Percentiles rank a stretch among this genome's conserved stretches.
Evolutionary conservation across 2,888 invertebrate species (phyloP).

Genomic region (Eretmocerus hayati): DNA sequence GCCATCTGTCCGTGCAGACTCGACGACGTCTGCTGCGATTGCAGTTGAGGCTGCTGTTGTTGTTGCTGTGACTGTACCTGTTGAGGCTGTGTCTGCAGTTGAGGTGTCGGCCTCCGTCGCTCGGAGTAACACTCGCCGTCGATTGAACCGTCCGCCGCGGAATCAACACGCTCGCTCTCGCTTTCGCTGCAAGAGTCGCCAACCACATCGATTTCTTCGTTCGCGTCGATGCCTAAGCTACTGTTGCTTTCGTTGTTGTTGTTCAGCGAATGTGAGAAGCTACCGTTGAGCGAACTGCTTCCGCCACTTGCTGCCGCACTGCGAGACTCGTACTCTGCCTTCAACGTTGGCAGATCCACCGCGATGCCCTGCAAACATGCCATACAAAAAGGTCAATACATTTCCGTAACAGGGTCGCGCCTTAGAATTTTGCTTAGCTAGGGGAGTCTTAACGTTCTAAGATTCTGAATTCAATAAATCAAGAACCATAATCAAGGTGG

Average conservation of each 20-base stretch:
- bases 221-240: constrained; percentile 44
- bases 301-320: constrained; percentile 49
- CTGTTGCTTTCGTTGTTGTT: constrained; percentile 44
- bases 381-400: no score
- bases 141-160: constrained; percentile 52
- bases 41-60: constrained; percentile 17
- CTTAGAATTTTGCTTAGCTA: no score
- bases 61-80: constrained; percentile 5
- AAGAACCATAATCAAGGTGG: no score
- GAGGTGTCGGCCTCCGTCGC: constrained; percentile 5
- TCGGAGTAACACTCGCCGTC: constrained; percentile 52
- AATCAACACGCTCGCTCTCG: constrained; percentile 49
- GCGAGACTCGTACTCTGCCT: constrained; percentile 75
- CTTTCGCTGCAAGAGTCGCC: constrained; percentile 70
- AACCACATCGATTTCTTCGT: constrained; percentile 71
- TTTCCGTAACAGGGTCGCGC: no score
- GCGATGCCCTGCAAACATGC: constrained; percentile 71
- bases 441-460: no score
- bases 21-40: constrained; percentile 24
- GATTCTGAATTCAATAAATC: no score
- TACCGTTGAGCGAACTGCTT: constrained; percentile 52
- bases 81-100: neutral
- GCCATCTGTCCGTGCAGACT: no score
- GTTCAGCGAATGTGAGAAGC: constrained; percentile 30
- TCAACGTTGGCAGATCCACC: constrained; percentile 78